phyloP scores from a whole-genome alignment of 2,888 invertebrate species.

The Drosophila recens region DNA sequence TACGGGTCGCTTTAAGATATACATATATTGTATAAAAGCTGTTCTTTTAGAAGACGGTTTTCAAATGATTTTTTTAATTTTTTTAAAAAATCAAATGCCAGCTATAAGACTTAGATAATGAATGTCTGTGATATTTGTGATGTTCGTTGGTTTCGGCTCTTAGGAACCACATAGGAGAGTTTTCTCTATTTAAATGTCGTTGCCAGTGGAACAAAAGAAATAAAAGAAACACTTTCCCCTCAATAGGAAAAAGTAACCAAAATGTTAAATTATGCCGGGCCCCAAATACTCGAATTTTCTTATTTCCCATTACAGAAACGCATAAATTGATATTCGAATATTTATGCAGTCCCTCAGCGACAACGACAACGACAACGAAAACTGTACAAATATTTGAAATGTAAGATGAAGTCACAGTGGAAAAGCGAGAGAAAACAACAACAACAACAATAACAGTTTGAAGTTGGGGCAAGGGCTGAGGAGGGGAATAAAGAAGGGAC shows the following conservation, averaged over 20 bases:
- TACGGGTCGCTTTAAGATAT: too few species aligned
- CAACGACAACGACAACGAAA: conserved; percentile 37
- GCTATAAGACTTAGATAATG: background rate
- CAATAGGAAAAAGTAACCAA: conserved; percentile 25
- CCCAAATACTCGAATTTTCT: conserved; percentile 44
- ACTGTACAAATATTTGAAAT: conserved; percentile 58
- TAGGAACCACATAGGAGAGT: conserved; percentile 11
- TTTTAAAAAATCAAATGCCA: background rate
- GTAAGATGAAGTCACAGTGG: conserved; percentile 48
- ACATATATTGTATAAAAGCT: too few species aligned
- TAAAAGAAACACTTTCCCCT: conserved; percentile 61
- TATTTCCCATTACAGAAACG: conserved; percentile 46
- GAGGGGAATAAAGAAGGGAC: conserved; percentile 2
- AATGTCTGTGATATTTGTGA: background rate
- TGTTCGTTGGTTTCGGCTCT: conserved; percentile 3
- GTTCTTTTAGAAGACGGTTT: too few species aligned
- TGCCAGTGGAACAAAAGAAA: conserved; percentile 6
- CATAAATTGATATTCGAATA: conserved; percentile 76
- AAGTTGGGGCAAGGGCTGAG: conserved; percentile 1
- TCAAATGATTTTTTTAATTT: background rate
- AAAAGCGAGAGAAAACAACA: conserved; percentile 26
- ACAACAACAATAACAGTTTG: conserved; percentile 9
- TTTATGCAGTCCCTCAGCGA: conserved; percentile 48
- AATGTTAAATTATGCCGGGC: conserved; percentile 58
- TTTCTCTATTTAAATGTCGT: conserved; percentile 20